Conservation (phyloP, 2,113 vertebrate species). For the Pseudopodoces humilis region DNA sequence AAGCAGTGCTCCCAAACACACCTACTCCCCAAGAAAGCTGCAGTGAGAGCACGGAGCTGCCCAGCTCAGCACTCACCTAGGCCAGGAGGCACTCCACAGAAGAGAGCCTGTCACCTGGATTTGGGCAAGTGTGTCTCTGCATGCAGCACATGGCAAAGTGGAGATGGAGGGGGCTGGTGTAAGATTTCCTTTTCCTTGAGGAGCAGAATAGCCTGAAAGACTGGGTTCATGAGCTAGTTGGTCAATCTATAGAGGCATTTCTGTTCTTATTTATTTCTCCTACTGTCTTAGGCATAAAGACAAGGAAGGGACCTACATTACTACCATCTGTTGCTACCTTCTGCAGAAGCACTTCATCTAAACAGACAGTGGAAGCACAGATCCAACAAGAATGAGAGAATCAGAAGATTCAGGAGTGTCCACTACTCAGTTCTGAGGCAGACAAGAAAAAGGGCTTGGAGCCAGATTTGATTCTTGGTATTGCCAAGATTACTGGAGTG, state of each 20-base stretch:
- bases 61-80: neutral
- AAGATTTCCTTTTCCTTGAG: neutral
- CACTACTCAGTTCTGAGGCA: neutral
- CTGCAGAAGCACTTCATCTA: neutral
- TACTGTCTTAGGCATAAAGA: neutral
- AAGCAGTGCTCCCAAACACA: neutral
- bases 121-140: neutral
- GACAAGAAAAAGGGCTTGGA: neutral
- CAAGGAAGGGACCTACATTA: neutral
- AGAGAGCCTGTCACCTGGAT: neutral
- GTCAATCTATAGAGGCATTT: neutral
- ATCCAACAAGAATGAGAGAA: neutral
- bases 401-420: neutral
- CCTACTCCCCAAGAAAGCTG: neutral
- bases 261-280: neutral
- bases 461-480: neutral
- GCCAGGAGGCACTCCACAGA: neutral
- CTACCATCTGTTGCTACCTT: slow-evolving; percentile 29
- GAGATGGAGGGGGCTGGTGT: neutral
- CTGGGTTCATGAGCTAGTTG: neutral
- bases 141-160: neutral
- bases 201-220: neutral
- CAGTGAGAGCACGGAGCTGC: neutral
- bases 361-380: neutral
- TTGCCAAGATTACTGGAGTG: neutral